Percentiles rank a stretch among this genome's conserved stretches.
Conservation (phyloP, 2,888 invertebrate species). For the Lymantria monacha region DNA sequence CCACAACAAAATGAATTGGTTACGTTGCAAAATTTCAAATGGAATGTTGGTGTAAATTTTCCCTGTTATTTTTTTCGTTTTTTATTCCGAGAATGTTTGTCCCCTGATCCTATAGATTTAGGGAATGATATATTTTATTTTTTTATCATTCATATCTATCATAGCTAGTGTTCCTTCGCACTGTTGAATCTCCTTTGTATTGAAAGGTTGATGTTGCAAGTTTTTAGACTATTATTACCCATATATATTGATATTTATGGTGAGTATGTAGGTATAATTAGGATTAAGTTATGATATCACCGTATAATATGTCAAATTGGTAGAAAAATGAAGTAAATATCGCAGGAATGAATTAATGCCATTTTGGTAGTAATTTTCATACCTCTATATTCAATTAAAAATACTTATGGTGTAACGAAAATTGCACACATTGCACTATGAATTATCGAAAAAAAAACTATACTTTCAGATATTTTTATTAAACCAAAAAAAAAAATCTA, state of each 20-base stretch:
- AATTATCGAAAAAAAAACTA: no score
- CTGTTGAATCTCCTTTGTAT: slow-evolving; percentile 66
- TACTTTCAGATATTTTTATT: no score
- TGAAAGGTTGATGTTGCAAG: slow-evolving; percentile 72
- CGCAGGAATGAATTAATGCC: not conserved
- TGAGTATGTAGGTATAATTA: slow-evolving; percentile 49
- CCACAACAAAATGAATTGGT: slow-evolving; percentile 55
- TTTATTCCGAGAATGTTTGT: slow-evolving; percentile 84
- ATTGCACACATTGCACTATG: no score
- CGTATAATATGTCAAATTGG: slow-evolving; percentile 39
- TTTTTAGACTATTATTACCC: slow-evolving; percentile 52
- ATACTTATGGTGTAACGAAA: no score
- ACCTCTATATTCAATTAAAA: no score
- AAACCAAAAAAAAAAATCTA: no score
- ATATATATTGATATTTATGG: slow-evolving; percentile 36
- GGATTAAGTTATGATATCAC: slow-evolving; percentile 40
- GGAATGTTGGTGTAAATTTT: slow-evolving; percentile 86
- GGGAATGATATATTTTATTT: slow-evolving; percentile 68
- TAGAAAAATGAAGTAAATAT: not conserved
- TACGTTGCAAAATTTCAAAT: slow-evolving; percentile 79
- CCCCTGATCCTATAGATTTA: slow-evolving; percentile 63
- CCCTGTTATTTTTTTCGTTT: slow-evolving; percentile 53
- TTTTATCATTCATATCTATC: slow-evolving; percentile 64
- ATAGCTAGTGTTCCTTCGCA: slow-evolving; percentile 70
- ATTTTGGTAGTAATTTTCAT: no score